phyloP scores from a whole-genome alignment of 1,140 invertebrate species.

The Drosophila insularis region DNA sequence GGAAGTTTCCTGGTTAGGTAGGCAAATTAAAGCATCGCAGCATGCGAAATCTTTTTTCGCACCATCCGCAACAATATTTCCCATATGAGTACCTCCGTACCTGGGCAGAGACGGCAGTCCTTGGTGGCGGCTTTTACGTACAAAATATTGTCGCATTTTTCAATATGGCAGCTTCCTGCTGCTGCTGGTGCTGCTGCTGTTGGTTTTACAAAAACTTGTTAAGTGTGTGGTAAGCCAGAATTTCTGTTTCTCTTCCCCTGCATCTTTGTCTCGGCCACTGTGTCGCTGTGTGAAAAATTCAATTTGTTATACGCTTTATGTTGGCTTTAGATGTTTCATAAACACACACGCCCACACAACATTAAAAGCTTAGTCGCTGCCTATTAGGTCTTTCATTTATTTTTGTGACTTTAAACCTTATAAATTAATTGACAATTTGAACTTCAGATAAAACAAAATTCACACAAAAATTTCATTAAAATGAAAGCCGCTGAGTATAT shows the following conservation, averaged over 20 bases:
- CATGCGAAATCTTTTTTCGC: constrained; percentile 36
- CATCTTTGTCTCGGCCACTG: not conserved
- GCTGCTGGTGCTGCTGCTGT: not conserved
- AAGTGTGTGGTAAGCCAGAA: constrained; percentile 65
- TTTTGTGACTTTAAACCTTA: constrained; percentile 39
- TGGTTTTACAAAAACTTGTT: constrained; percentile 64
- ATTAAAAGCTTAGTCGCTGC: constrained; percentile 59
- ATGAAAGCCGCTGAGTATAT: constrained; percentile 48
- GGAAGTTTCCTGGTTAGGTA: constrained; percentile 4
- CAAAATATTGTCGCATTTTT: constrained; percentile 78
- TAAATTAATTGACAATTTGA: constrained; percentile 60
- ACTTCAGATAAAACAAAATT: not conserved
- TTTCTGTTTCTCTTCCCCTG: not conserved
- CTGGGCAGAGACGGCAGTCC: not conserved
- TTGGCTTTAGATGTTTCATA: constrained; percentile 66
- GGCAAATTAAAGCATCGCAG: constrained; percentile 49
- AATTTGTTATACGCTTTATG: constrained; percentile 77
- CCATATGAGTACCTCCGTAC: not conserved
- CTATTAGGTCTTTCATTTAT: constrained; percentile 14
- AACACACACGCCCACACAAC: constrained; percentile 21
- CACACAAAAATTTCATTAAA: constrained; percentile 69
- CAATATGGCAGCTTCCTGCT: constrained; percentile 53
- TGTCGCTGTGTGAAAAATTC: constrained; percentile 59
- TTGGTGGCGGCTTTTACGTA: constrained; percentile 25
- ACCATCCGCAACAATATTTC: constrained; percentile 47